A percentile compares a stretch with the other conserved stretches of the same genome.
Conservation (phyloP, 2,113 vertebrate species). For the Rallus limicola region DNA sequence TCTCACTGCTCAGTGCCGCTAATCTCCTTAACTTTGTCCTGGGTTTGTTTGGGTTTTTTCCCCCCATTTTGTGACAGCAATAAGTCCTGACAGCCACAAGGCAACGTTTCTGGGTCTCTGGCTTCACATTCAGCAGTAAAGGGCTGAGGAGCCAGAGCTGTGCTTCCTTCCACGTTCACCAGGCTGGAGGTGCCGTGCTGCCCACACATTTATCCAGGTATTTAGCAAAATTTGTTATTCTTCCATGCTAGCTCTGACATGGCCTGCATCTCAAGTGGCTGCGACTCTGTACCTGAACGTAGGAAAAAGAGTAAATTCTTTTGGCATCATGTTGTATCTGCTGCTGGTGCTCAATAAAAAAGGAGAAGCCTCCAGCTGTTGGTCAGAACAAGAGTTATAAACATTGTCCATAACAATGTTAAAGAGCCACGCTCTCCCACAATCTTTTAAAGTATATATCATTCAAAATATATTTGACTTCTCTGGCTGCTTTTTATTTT, state of each 20-base stretch:
- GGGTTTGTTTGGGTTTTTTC: neutral
- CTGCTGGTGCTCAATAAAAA: neutral
- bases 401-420: neutral
- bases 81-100: neutral
- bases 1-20: neutral
- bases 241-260: neutral
- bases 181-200: neutral
- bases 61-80: fast-evolving
- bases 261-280: neutral
- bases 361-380: neutral
- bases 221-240: fast-evolving
- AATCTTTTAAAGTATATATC: neutral
- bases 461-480: neutral
- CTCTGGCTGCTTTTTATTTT: neutral
- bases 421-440: neutral
- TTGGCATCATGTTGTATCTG: neutral
- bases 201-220: neutral
- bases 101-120: neutral
- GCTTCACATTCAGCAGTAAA: neutral
- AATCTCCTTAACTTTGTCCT: neutral
- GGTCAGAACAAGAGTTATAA: neutral
- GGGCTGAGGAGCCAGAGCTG: neutral
- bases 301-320: neutral
- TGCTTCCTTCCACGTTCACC: neutral
- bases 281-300: neutral